Evolutionary conservation across 1,140 invertebrate species (phyloP).

Genomic region (Cotesia vestalis): DNA sequence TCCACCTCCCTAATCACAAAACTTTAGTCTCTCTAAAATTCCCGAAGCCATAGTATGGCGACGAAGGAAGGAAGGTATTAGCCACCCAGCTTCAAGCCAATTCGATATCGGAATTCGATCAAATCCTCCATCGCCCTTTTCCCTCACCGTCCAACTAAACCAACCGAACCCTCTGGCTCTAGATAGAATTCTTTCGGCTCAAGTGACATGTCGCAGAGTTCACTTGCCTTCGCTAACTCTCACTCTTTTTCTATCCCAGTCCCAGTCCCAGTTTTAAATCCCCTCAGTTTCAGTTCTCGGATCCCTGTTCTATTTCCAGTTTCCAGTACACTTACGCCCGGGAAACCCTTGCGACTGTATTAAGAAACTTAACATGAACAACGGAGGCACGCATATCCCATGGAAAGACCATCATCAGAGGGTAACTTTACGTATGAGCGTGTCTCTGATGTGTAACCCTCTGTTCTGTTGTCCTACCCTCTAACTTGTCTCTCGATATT

Average conservation of each 20-base stretch:
- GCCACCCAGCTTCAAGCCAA: constrained; percentile 45
- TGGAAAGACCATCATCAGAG: constrained; percentile 5
- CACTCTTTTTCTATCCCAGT: constrained; percentile 34
- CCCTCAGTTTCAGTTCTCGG: not conserved
- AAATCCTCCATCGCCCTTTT: constrained; percentile 50
- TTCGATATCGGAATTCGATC: constrained; percentile 64
- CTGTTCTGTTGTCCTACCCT: not conserved
- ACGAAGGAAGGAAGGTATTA: not conserved
- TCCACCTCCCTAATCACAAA: constrained; percentile 35
- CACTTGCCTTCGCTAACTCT: constrained; percentile 48
- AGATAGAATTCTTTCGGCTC: constrained; percentile 64
- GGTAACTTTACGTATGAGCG: constrained; percentile 27
- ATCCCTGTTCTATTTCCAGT: constrained; percentile 11
- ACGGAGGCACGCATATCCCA: not conserved
- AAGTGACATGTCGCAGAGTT: constrained; percentile 63
- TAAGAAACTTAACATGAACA: constrained; percentile 14
- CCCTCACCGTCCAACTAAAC: constrained; percentile 21
- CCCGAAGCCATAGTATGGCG: constrained; percentile 29
- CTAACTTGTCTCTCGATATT: constrained; percentile 21
- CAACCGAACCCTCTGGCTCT: constrained; percentile 44
- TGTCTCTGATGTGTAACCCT: constrained; percentile 21
- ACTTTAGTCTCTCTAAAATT: constrained; percentile 37
- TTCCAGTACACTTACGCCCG: too few species aligned
- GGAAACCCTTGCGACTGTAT: not conserved
- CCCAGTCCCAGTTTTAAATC: constrained; percentile 3